A percentile compares a stretch with the other conserved stretches of the same genome.
phyloP scores from a whole-genome alignment of 2,888 invertebrate species.

The Malachius bipustulatus region DNA sequence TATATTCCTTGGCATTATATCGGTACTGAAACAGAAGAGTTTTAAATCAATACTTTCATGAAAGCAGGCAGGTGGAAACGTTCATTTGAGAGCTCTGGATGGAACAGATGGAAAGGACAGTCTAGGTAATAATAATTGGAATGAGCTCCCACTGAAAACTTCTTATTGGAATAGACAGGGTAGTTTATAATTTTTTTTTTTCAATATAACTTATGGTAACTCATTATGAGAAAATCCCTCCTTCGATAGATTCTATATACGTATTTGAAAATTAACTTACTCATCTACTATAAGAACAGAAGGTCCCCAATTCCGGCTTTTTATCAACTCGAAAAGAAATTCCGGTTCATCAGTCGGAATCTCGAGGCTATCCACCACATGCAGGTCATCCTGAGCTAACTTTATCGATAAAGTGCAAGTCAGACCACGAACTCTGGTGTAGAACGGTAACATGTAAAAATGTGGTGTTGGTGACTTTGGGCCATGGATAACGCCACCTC shows the following conservation, averaged over 20 bases:
- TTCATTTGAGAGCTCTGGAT: too few species aligned
- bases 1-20: conserved; percentile 81
- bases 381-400: conserved; percentile 89
- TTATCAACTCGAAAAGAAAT: conserved; percentile 68
- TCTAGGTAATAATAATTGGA: too few species aligned
- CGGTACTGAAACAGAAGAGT: conserved; percentile 52
- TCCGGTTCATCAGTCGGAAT: conserved; percentile 71
- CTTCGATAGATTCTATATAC: too few species aligned
- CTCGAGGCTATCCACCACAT: conserved; percentile 76
- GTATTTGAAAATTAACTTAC: conserved; percentile 43
- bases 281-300: conserved; percentile 89
- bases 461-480: conserved; percentile 82
- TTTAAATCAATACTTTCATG: too few species aligned
- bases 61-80: too few species aligned
- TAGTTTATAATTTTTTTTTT: too few species aligned
- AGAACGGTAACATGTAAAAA: conserved; percentile 88
- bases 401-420: conserved; percentile 78
- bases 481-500: conserved; percentile 80
- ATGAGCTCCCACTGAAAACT: too few species aligned
- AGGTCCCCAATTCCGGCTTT: conserved; percentile 87
- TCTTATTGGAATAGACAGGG: too few species aligned
- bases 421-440: conserved; percentile 64
- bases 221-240: too few species aligned
- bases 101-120: too few species aligned
- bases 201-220: too few species aligned